A percentile compares a stretch with the other conserved stretches of the same genome.
phyloP scores from a whole-genome alignment of 2,888 invertebrate species.

The Keiferia lycopersicella region DNA sequence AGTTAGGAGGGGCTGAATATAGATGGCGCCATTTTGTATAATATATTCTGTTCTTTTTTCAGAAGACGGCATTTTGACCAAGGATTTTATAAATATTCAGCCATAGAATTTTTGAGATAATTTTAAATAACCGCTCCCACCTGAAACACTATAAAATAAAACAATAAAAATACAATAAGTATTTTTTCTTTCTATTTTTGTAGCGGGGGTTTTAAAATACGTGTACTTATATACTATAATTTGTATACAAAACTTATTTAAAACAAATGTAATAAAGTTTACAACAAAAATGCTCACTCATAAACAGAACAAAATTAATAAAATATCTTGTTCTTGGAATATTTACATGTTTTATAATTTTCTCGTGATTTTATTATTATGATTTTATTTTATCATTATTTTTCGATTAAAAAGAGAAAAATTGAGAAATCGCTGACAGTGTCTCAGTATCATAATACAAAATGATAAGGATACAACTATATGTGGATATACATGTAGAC shows the following conservation, averaged over 20 bases:
- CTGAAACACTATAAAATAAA: too few relatives aligned
- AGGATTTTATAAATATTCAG: neutral
- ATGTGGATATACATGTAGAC: too few relatives aligned
- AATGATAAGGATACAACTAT: too few relatives aligned
- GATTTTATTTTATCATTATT: too few relatives aligned
- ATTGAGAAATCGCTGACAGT: too few relatives aligned
- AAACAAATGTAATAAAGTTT: neutral
- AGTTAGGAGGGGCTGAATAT: neutral
- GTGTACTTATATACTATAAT: neutral
- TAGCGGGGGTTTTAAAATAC: neutral
- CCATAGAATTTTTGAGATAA: too few relatives aligned
- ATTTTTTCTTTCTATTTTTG: too few relatives aligned
- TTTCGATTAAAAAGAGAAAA: too few relatives aligned
- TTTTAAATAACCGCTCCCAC: too few relatives aligned
- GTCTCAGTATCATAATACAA: too few relatives aligned
- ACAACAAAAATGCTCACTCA: conserved; percentile 6
- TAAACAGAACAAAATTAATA: conserved; percentile 2
- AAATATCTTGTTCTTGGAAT: neutral
- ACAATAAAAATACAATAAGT: too few relatives aligned
- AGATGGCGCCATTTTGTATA: neutral
- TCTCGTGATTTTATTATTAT: neutral
- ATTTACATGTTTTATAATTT: neutral
- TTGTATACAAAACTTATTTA: neutral
- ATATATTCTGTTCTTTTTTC: neutral
- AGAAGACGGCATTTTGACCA: neutral